Base-by-base conservation (phyloP, 2,888 invertebrate species). In the Netelia fuscicornis region DNA sequence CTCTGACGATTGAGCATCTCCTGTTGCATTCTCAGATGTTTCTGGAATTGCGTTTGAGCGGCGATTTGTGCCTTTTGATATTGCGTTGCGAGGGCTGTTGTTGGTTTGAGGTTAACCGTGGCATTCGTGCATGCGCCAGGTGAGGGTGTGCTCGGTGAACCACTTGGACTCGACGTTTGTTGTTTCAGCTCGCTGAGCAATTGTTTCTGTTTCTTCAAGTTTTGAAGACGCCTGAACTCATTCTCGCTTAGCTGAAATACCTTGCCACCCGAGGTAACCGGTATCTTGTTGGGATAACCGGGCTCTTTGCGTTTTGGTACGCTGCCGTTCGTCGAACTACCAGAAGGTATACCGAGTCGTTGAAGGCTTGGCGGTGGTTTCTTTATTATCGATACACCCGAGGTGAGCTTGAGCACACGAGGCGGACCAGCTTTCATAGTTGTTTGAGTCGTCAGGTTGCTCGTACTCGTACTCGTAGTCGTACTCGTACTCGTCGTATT, bases 241-340 rank as follows among this genome's bases (percentile, higher is more conserved):
- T 96, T 96, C 52, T 97, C 95, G 2, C 97, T 97, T 89, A 97
- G 96, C 92, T 97, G 97, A 93, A 96, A 97, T 0, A 97, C 96
- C 90, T 96, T 96, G n/a, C 97, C 97, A 0, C 97, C 96, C 0
- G 97, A 96, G 96, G 2, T 83, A 96, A 96, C 86, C 56, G 86
- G 81, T 52, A 96, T 93, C 60, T 94, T 94, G 71, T 95, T 0
- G 95, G 96, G 90, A 95, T 96, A 1, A 95, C 95, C 0, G 8
- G 58, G 20, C 20, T 96, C 87, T 74, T 91, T 92, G n/a, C 92
- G 91, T 71, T 92, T 93, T 2, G 81, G 54, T 20, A 56, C 37
- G 11, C 75, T 65, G 17, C 81, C 81, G 56, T 80, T 86, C 17
- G 74, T 81, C 25, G 87, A 68, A 42, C 91, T 90, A 20, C 90